phyloP scores from a whole-genome alignment of 2,113 vertebrate genomes.

The Macrotus californicus region DNA sequence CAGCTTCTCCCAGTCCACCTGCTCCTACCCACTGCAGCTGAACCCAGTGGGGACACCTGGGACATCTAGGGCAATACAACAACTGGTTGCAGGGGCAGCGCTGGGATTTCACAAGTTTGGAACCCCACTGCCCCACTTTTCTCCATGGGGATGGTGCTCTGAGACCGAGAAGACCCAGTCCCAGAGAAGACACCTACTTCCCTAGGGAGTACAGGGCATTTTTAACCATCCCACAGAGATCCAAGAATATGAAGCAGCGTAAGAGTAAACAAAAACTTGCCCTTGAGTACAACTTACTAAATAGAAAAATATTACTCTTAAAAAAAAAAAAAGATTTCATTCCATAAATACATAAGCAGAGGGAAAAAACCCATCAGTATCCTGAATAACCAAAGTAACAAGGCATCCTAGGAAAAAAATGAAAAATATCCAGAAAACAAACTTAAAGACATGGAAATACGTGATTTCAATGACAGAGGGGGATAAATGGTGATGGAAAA shows the following conservation, averaged over 20 bases:
- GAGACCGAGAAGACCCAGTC: neutral
- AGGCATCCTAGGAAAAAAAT: neutral
- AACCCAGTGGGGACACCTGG: neutral
- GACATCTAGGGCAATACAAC: neutral
- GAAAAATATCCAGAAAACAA: neutral
- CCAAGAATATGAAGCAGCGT: neutral
- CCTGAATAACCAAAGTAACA: neutral
- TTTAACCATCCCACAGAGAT: neutral
- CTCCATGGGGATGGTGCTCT: neutral
- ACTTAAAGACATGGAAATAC: neutral
- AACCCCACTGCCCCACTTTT: neutral
- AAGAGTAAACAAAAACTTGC: neutral
- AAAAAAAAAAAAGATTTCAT: neutral
- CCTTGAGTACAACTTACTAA: neutral
- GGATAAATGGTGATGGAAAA: too few species aligned
- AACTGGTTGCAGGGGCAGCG: neutral
- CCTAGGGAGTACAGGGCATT: neutral
- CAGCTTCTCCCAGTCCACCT: neutral
- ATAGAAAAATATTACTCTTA: neutral
- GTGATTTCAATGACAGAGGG: neutral
- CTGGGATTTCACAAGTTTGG: neutral
- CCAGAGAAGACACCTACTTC: neutral
- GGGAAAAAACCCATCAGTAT: neutral
- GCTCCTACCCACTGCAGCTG: neutral
- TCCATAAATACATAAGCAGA: neutral